Percentiles rank a stretch among this genome's conserved stretches.
Conservation (phyloP, 2,888 invertebrate genomes). For the Tethea ocularis region DNA sequence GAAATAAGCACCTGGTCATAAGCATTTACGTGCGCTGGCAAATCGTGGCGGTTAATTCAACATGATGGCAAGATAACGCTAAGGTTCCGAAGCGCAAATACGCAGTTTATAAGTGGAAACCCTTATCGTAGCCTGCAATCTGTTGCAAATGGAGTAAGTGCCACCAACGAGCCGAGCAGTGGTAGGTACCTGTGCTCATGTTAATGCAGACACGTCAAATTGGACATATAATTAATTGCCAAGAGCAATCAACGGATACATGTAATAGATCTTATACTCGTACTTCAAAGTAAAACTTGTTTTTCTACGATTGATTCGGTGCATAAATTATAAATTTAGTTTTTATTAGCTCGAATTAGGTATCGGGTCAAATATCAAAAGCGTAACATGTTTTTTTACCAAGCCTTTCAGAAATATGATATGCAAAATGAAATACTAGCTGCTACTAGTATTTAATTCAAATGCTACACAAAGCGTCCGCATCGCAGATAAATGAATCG, state of each 20-base stretch:
- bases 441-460: background rate
- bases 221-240: conserved; percentile 14
- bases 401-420: background rate
- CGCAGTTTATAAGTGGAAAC: conserved; percentile 23
- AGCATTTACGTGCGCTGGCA: conserved; percentile 25
- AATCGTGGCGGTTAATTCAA: conserved; percentile 35
- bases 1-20: conserved; percentile 1
- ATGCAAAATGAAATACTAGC: background rate
- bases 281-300: background rate
- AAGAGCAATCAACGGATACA: conserved; percentile 15
- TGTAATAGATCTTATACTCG: background rate
- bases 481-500: conserved; percentile 45
- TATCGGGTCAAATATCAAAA: background rate
- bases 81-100: conserved; percentile 22
- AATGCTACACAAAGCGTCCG: background rate
- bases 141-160: conserved; percentile 19
- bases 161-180: conserved; percentile 26
- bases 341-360: background rate
- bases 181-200: conserved; percentile 11
- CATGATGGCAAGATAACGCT: conserved; percentile 32
- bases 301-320: background rate
- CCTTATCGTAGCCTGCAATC: conserved; percentile 26
- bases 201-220: conserved; percentile 7
- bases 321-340: background rate
- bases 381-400: too few relatives aligned